phyloP scores from a whole-genome alignment of 2,888 invertebrate genomes.

The Ptychoptera contaminata region DNA sequence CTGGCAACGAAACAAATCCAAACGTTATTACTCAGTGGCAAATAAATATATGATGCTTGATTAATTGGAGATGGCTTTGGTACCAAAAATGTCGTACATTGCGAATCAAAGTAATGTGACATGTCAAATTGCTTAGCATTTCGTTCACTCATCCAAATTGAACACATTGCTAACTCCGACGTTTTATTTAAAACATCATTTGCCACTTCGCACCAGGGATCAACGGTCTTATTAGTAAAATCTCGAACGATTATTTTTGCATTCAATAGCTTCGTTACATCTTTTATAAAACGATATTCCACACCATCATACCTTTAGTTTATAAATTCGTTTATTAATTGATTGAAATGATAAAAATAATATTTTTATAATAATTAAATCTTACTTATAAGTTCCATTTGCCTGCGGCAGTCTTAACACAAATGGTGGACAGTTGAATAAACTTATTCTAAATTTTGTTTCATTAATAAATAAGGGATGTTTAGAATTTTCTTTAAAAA shows the following conservation, averaged over 20 bases:
- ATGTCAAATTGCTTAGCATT: not conserved
- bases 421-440: slow-evolving; percentile 1
- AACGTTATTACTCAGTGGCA: not conserved
- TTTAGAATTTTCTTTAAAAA: too few relatives aligned
- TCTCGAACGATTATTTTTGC: not conserved
- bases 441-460: not conserved
- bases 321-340: not conserved
- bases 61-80: not conserved
- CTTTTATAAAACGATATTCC: not conserved
- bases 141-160: not conserved
- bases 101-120: not conserved
- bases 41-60: slow-evolving; percentile 1
- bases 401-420: not conserved
- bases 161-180: not conserved
- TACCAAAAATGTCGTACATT: slow-evolving; percentile 1
- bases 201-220: not conserved
- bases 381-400: too few relatives aligned
- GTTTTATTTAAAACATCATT: not conserved
- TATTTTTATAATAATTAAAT: too few relatives aligned
- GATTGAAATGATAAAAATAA: too few relatives aligned
- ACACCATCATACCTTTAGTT: not conserved
- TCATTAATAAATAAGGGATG: not conserved
- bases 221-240: not conserved
- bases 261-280: not conserved
- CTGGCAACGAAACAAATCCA: not conserved